These are phyloP conservation scores for Patiria miniata DNA, from an alignment of 35 echinoderm and acorn worm species.

Conservation along the genomic window DNA sequence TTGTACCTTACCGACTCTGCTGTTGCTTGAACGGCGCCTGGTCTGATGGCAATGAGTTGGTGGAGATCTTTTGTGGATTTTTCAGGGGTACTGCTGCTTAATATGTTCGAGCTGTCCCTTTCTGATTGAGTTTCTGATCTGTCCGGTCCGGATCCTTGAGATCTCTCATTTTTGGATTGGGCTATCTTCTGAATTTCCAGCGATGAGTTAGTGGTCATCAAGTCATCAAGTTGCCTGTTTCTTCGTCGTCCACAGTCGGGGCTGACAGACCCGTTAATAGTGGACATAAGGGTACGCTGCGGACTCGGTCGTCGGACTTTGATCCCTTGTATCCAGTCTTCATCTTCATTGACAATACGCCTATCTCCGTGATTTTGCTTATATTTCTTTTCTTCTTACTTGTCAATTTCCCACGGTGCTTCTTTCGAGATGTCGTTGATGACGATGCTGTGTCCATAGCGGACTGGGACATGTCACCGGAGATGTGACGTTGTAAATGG, in stretches of 20 bases:
- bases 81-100: not conserved
- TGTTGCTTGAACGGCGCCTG: not conserved
- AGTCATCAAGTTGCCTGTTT: not conserved
- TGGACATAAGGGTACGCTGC: not conserved
- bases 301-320: not conserved
- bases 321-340: slow-evolving; percentile 11
- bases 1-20: not conserved
- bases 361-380: not conserved
- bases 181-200: too few relatives aligned
- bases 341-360: not conserved
- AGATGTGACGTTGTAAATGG: not conserved
- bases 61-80: not conserved
- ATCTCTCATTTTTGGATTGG: too few relatives aligned
- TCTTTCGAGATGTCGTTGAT: not conserved
- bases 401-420: not conserved
- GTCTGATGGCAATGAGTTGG: not conserved
- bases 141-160: not conserved
- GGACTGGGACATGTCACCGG: not conserved
- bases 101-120: not conserved
- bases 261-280: not conserved
- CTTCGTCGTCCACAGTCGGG: not conserved
- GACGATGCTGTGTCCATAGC: not conserved
- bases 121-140: not conserved
- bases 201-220: not conserved
- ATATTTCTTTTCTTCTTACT: too few relatives aligned